Percentiles rank a stretch among this genome's conserved stretches.
Evolutionary conservation across 1,140 invertebrate species (phyloP).

Genomic region (Aphelenchoides besseyi): DNA sequence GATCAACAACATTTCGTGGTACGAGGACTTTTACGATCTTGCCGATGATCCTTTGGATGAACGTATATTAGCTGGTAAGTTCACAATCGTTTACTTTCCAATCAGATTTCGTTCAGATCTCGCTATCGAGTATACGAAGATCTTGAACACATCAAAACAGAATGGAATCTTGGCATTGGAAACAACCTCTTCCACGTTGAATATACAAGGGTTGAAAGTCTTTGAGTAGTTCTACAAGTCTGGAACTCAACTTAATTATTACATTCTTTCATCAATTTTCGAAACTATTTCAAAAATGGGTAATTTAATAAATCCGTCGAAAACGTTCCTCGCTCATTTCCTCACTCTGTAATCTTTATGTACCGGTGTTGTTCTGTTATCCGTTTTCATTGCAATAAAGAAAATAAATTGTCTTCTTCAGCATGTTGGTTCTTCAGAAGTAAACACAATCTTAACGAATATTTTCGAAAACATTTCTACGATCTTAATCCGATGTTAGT

Average conservation of each 20-base stretch:
- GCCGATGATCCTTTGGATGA: not conserved
- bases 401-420: no score
- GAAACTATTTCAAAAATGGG: no score
- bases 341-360: not conserved
- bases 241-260: no score
- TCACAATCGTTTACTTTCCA: no score
- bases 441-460: not conserved
- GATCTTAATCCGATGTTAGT: not conserved
- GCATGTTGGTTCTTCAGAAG: not conserved
- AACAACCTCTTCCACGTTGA: no score
- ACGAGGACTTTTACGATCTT: not conserved
- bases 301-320: no score
- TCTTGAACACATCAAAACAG: not conserved
- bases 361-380: not conserved
- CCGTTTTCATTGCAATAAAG: no score
- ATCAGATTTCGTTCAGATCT: not conserved
- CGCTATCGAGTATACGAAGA: not conserved
- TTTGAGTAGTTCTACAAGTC: no score
- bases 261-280: no score
- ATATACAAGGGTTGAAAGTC: no score
- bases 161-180: not conserved
- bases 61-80: no score
- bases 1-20: not conserved
- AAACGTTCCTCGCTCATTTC: no score
- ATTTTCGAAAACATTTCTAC: not conserved